Evolutionary conservation across 2,888 invertebrate species (phyloP), one percentile per base, ranked within the genome.

Genomic region (Nineta flava): DNA sequence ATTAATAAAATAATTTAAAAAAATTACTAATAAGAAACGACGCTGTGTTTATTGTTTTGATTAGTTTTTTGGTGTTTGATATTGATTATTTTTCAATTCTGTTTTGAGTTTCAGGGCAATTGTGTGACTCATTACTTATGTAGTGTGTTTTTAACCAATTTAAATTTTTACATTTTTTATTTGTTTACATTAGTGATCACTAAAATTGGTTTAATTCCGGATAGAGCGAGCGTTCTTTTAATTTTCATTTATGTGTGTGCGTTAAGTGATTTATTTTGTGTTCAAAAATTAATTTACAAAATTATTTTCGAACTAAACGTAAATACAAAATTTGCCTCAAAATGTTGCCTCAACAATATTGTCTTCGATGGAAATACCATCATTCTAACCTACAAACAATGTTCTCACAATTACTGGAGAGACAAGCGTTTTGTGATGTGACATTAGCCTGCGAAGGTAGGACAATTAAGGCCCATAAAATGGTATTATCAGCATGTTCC

Each of bases 351-450:
- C 91, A 91, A 70, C 90, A 91, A 69, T 92, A 91, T 72, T 92
- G 91, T 65, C 72, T 92, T 58, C 73, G 90, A 68, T 92, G 91
- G 91, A 91, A 90, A 63, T 88, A 91, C 68, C 91, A 92, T 69
- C 88, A 90, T 68, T 83, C 84, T 56, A 92, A 92, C 66, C 75
- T 92, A 56, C 87, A 88, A 72, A 85, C 81, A 32, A 88, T 88
- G 82, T 90, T 90, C 69, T 85, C 87, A 49, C 86, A 87, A 67
- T 73, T 93, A 51, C 69, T 91, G 52, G 88, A 88, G 63, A 65
- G 88, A 64, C 90, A 91, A 63, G 83, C 87, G 54, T 91, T 91
- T 69, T 92, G 91, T 69, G 85, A 86, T 67, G 91, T 92, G 55
- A 88, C 91, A 21, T 69, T 92, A 58, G 91, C 91, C 58, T 92